phyloP scores from a whole-genome alignment of 2,888 invertebrate species.

The Pristionchus arcanus region DNA sequence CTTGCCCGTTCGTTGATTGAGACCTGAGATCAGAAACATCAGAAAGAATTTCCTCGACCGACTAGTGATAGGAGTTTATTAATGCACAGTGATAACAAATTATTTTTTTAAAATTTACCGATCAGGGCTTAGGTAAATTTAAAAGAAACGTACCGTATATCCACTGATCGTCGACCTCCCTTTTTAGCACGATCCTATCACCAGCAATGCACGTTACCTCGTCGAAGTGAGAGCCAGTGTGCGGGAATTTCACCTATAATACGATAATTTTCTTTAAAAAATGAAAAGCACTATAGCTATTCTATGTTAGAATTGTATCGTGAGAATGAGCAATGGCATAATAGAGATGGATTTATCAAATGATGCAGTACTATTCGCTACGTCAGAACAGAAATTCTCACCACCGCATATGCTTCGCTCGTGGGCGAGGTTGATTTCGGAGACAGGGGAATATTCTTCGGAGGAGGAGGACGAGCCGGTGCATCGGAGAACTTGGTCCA shows the following conservation, averaged over 20 bases:
- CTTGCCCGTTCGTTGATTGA: constrained; percentile 62
- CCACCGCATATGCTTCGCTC: constrained; percentile 43
- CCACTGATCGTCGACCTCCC: constrained; percentile 76
- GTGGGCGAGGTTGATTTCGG: constrained; percentile 50
- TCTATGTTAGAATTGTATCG: no score
- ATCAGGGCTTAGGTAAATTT: background rate
- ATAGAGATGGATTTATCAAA: no score
- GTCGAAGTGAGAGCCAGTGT: constrained; percentile 68
- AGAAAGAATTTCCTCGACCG: no score
- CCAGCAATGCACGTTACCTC: constrained; percentile 69
- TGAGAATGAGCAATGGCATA: background rate
- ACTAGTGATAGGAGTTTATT: no score
- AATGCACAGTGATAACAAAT: no score
- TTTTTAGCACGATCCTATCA: constrained; percentile 71
- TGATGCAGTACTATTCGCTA: no score
- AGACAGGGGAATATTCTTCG: constrained; percentile 30
- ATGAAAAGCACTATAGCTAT: no score
- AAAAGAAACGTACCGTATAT: constrained; percentile 64
- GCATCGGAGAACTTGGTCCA: constrained; percentile 52
- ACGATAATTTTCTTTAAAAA: background rate
- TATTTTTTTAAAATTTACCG: no score
- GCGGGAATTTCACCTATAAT: constrained; percentile 68
- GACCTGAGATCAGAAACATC: constrained; percentile 58
- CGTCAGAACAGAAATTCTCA: background rate
- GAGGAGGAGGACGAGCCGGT: constrained; percentile 44